Evolutionary conservation across 2,113 vertebrate species (phyloP), one percentile per base, ranked within the genome.

Genomic region (Brachyistius frenatus): DNA sequence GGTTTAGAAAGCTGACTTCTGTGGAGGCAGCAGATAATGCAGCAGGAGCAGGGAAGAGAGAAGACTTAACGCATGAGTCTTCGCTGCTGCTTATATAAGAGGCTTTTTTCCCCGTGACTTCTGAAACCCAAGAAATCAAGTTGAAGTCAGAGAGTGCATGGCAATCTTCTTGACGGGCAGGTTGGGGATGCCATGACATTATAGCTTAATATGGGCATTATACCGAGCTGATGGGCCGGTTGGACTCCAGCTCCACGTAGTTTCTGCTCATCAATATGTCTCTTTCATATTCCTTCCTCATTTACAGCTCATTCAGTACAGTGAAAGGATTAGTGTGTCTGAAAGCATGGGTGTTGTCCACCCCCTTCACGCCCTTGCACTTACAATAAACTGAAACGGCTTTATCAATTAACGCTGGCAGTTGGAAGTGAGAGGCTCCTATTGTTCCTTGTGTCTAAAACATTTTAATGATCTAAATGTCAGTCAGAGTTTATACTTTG

Each of bases 301-400:
- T 84, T 82, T 76, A 66, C 9, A 2, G 8, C 56, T 79, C n/a
- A 47, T 56, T 54, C 23, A 35, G 49, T 5, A 39, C 7, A 41
- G 64, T 86, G 73, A 62, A 41, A 14, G 69, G 67, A 82, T 90
- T 78, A 84, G 30, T 35, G 23, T 52, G 69, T 87, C 78, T 78
- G 66, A 79, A 44, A 65, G 35, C 3, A 66, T 50, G 67, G 84
- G 80, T 39, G 84, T 58, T 23, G 75, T 46, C 30, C 9, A 3
- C 30, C 3, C 8, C 37, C 13, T 72, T 35, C 75, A 72, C 41
- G 0, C 73, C 66, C 58, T 69, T 5, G 11, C n/a, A 32, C 64
- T 41, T 76, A 57, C 14, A 60, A n/a, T 44, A 7, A 74, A 58
- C 33, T 10, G 50, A 54, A 71, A 30, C 56, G 0, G 39, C 52